Evolutionary conservation across 2,797 vertebrate species (phyloP), one percentile per base, ranked within the genome.

Genomic region (Sarcoramphus papa): DNA sequence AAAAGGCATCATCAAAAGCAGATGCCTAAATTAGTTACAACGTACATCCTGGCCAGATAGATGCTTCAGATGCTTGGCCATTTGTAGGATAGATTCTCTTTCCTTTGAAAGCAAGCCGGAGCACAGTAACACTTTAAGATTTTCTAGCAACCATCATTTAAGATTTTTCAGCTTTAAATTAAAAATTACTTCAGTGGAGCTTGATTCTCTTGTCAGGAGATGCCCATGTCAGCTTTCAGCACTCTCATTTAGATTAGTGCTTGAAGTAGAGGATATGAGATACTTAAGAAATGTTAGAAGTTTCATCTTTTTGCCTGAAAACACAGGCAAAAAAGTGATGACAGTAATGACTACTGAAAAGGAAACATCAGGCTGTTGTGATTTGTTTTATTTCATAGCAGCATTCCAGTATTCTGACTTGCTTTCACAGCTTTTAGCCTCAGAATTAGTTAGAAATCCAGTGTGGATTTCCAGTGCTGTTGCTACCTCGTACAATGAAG

Each of bases 1-100:
- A 88, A 94, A 96, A 93, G 93, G 45, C 91, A 76, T 90, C 92
- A 93, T 97, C 91, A 92, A 95, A 97, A 96, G 95, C 93, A 97
- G 96, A 96, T 96, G 87, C 82, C 59, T 94, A 14, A 95, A 90
- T 96, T 81, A 94, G 73, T 88, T 92, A 64, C 40, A 64, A 43
- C 9, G 7, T 80, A 77, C 60, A 96, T 96, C 92, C 95, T 96
- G 92, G 51, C 90, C 88, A 95, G 90, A 92, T 85, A 95, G 82
- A 95, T 72, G 41, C 94, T 92, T 93, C 90, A 96, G 81, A 95
- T 6, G 2, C 50, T 86, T 90, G 59, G 47, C 76, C 87, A 31
- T 85, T 93, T 96, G 65, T 81, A 73, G 59, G 33, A 45, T 47
- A 70, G 73, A 57, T 70, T 88, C 37, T 86, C 47, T 88, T 93